phyloP scores from a whole-genome alignment of 2,797 vertebrate species.

The Trachops cirrhosus region DNA sequence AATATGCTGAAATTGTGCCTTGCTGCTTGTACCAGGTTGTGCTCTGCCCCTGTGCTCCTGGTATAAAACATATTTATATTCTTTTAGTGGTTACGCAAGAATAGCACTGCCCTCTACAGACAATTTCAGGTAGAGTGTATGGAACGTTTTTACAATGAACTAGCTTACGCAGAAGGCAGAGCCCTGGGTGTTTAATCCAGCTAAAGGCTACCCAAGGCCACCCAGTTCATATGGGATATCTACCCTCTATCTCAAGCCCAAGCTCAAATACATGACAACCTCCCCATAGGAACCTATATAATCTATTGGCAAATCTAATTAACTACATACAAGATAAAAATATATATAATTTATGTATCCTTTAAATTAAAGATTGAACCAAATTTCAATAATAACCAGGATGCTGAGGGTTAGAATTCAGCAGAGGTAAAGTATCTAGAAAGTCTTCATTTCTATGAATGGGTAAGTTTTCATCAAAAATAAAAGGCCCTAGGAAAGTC shows the following conservation, averaged over 20 bases:
- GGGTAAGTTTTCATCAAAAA: background rate
- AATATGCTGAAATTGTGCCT: background rate
- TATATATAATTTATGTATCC: background rate
- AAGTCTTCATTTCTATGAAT: background rate
- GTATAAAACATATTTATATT: background rate
- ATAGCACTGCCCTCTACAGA: background rate
- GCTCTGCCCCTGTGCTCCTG: background rate
- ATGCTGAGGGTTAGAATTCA: background rate
- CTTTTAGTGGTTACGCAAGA: background rate
- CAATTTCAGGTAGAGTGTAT: background rate
- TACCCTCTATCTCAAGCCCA: background rate
- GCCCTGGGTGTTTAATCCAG: background rate
- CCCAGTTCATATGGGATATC: background rate
- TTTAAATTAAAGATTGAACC: background rate
- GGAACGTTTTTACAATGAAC: background rate
- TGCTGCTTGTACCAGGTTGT: background rate
- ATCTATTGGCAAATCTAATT: constrained; percentile 53
- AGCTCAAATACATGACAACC: background rate
- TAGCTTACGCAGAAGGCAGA: background rate
- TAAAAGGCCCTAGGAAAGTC: background rate
- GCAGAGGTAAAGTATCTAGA: background rate
- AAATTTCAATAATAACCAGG: background rate
- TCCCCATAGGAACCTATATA: background rate
- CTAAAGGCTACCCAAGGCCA: background rate
- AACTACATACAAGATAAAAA: background rate